phyloP scores from a whole-genome alignment of 1,140 invertebrate genomes.

The Ceratoteleas bidentatus region DNA sequence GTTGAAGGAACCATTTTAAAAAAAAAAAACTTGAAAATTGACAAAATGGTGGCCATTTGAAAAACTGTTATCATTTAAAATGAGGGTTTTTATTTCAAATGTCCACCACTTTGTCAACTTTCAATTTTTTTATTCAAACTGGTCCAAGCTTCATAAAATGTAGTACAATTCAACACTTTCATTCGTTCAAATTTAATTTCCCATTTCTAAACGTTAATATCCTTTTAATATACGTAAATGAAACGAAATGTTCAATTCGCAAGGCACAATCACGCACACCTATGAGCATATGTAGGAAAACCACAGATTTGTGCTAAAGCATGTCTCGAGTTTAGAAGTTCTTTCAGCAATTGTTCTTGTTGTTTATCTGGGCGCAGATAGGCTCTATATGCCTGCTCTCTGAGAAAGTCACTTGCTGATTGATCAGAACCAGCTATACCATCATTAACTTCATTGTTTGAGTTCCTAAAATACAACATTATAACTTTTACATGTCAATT shows the following conservation, averaged over 20 bases:
- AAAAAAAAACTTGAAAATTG: too few species aligned
- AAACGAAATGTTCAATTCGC: too few species aligned
- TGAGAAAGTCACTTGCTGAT: slow-evolving; percentile 89
- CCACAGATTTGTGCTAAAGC: slow-evolving; percentile 92
- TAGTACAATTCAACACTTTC: too few species aligned
- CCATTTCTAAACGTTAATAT: slow-evolving; percentile 16
- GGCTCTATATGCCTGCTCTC: slow-evolving; percentile 94
- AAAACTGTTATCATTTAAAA: too few species aligned
- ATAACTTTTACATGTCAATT: slow-evolving; percentile 18
- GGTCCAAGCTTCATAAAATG: too few species aligned
- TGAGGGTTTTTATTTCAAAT: too few species aligned
- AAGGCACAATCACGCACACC: slow-evolving; percentile 74
- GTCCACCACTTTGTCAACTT: too few species aligned
- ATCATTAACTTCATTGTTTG: slow-evolving; percentile 86
- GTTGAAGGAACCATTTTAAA: too few species aligned
- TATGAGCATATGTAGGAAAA: slow-evolving; percentile 93
- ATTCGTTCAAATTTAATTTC: too few species aligned
- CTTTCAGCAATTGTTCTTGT: slow-evolving; percentile 89
- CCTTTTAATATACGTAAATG: too few species aligned
- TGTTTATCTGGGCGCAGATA: slow-evolving; percentile 90
- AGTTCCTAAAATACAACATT: slow-evolving; percentile 88
- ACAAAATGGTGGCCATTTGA: too few species aligned
- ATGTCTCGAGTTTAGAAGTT: slow-evolving; percentile 88
- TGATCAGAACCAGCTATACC: slow-evolving; percentile 89
- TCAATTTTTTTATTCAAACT: too few species aligned